These are phyloP conservation scores for Dasypolia templi DNA, from an alignment of 2,888 invertebrate species.

Conservation along the genomic window DNA sequence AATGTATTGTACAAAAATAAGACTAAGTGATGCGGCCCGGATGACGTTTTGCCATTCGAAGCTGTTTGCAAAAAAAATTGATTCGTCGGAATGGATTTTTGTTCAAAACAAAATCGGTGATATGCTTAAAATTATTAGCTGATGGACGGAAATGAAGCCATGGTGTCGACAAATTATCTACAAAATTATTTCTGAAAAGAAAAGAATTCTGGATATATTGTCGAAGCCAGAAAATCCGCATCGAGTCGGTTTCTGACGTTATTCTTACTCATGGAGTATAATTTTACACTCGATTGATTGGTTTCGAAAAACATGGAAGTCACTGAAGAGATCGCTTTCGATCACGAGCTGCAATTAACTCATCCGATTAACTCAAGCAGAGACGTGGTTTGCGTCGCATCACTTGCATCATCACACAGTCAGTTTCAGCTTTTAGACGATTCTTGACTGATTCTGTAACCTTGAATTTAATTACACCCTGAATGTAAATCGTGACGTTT, in stretches of 20 bases:
- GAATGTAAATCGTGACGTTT: slow-evolving; percentile 60
- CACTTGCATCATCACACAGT: slow-evolving; percentile 59
- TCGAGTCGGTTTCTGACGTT: slow-evolving; percentile 24
- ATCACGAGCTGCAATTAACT: slow-evolving; percentile 36
- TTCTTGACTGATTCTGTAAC: slow-evolving; percentile 73
- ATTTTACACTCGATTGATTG: slow-evolving; percentile 29
- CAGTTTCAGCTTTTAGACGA: slow-evolving; percentile 67
- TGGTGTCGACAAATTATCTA: not conserved
- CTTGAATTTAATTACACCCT: slow-evolving; percentile 67
- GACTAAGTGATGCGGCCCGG: slow-evolving; percentile 62
- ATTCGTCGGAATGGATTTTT: slow-evolving; percentile 3
- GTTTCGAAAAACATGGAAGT: slow-evolving; percentile 26
- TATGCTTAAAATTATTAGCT: slow-evolving; percentile 6
- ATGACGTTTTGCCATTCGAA: slow-evolving; percentile 43
- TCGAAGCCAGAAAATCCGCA: slow-evolving; percentile 18
- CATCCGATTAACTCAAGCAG: slow-evolving; percentile 48
- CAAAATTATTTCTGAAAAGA: slow-evolving; percentile 1
- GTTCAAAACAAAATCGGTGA: slow-evolving; percentile 19
- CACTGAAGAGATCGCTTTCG: slow-evolving; percentile 15
- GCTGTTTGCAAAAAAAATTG: slow-evolving; percentile 22
- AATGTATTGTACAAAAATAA: slow-evolving; percentile 71
- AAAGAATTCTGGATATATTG: not conserved
- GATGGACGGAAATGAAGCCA: slow-evolving; percentile 1
- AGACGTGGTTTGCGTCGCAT: slow-evolving; percentile 55
- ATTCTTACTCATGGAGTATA: slow-evolving; percentile 12